These are phyloP conservation scores for Polymixis flavicincta DNA, from an alignment of 2,888 invertebrate species.

Conservation along the genomic window DNA sequence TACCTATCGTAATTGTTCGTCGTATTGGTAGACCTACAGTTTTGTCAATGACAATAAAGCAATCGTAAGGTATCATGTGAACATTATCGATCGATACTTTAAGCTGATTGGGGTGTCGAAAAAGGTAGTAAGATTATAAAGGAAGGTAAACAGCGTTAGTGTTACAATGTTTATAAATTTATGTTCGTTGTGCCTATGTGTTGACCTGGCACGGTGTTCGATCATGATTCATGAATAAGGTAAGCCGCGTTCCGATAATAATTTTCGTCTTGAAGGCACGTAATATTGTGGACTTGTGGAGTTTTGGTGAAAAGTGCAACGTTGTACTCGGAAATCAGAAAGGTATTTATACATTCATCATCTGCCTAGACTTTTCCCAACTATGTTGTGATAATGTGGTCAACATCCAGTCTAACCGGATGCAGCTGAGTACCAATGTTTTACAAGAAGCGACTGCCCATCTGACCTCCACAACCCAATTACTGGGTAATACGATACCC, in stretches of 20 bases:
- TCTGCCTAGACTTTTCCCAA: too few species aligned
- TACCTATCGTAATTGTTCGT: too few species aligned
- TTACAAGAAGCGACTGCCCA: too few species aligned
- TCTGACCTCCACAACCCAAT: too few species aligned
- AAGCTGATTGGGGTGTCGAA: constrained; percentile 2
- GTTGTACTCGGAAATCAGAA: too few species aligned
- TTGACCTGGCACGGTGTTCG: neutral
- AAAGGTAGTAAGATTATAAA: neutral
- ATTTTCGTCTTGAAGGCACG: constrained; percentile 16
- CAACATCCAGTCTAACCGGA: too few species aligned
- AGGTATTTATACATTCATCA: too few species aligned
- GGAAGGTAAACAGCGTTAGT: constrained; percentile 7
- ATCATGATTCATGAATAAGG: neutral
- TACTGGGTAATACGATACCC: too few species aligned
- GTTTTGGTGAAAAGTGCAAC: too few species aligned
- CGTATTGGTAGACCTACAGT: neutral
- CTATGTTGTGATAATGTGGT: too few species aligned
- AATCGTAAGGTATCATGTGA: neutral
- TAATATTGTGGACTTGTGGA: too few species aligned
- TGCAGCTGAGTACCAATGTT: too few species aligned
- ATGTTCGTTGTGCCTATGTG: constrained; percentile 1
- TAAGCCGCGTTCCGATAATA: neutral
- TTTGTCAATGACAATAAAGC: neutral
- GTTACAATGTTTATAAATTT: constrained; percentile 1
- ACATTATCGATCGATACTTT: constrained; percentile 11